A percentile compares a stretch with the other conserved stretches of the same genome.
Conservation (phyloP, 2,888 invertebrate genomes). For the Catocala sponsa region DNA sequence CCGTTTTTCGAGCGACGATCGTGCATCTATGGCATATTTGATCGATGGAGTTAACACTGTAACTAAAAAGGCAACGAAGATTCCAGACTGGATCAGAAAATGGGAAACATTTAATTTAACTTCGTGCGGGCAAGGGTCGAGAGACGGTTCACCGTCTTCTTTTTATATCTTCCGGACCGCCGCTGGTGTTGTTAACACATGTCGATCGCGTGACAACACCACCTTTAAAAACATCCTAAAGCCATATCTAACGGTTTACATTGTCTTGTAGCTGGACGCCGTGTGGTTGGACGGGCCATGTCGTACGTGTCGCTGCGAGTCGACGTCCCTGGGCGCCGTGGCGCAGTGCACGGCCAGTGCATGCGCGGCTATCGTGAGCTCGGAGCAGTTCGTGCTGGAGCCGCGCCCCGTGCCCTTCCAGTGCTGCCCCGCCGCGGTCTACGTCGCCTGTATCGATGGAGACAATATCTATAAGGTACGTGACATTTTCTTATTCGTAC, state of each 20-base stretch:
- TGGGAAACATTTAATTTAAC: no score
- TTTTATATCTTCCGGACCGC: no score
- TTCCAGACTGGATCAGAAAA: no score
- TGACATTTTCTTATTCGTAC: background rate
- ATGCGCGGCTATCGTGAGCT: constrained; percentile 83
- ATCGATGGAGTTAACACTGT: no score
- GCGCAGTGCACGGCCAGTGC: constrained; percentile 83
- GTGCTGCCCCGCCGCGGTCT: constrained; percentile 89
- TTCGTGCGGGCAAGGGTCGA: no score
- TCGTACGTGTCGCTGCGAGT: constrained; percentile 89
- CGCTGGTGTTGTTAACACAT: no score
- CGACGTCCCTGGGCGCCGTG: constrained; percentile 42
- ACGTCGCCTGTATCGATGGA: constrained; percentile 88
- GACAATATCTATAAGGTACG: constrained; percentile 81
- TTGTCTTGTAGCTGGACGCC: constrained; percentile 79
- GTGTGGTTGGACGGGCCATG: constrained; percentile 92
- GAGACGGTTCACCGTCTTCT: no score
- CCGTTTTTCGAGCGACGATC: no score
- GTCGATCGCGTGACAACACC: no score
- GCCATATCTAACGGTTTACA: background rate
- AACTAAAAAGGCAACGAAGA: no score
- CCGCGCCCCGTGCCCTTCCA: constrained; percentile 84
- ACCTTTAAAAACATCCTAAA: no score
- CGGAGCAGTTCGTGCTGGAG: constrained; percentile 87
- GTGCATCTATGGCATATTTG: no score